A percentile compares a stretch with the other conserved stretches of the same genome.
These are phyloP conservation scores for Camelus dromedarius DNA, from an alignment of 2,113 vertebrate species.

Conservation along the genomic window DNA sequence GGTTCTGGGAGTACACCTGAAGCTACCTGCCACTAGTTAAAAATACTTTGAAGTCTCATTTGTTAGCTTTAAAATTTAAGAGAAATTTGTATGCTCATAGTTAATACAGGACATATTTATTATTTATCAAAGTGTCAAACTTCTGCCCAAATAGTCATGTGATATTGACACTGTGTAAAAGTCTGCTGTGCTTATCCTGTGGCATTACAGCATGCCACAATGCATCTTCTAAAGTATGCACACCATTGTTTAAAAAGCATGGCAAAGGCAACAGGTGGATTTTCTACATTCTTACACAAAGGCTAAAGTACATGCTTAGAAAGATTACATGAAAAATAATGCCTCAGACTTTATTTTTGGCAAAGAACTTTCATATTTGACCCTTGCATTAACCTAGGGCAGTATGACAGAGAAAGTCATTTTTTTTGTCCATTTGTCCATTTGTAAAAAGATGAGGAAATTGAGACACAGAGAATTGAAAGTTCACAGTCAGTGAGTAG, in stretches of 20 bases:
- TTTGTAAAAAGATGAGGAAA: slow-evolving; percentile 50
- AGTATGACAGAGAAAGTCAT: not conserved
- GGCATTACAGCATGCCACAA: not conserved
- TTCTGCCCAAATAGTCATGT: not conserved
- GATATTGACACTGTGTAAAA: not conserved
- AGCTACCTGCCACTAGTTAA: not conserved
- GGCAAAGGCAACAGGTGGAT: not conserved
- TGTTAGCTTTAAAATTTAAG: not conserved
- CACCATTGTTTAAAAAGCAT: not conserved
- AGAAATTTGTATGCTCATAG: not conserved
- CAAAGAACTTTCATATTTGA: slow-evolving; percentile 13
- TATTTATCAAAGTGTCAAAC: not conserved
- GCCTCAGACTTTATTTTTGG: slow-evolving; percentile 14
- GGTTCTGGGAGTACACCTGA: not conserved
- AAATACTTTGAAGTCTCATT: not conserved
- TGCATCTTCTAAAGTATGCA: not conserved
- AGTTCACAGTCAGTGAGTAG: not conserved
- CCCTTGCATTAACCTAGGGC: slow-evolving; percentile 22
- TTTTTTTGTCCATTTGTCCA: not conserved
- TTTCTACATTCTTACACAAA: not conserved
- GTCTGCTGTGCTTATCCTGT: not conserved
- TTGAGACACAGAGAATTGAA: slow-evolving; percentile 15
- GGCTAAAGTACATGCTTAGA: not conserved
- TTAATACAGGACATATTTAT: not conserved
- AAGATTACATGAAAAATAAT: slow-evolving; percentile 50